Evolutionary conservation across 2,797 vertebrate species (phyloP).

Genomic region (Gallinago nigripennis): DNA sequence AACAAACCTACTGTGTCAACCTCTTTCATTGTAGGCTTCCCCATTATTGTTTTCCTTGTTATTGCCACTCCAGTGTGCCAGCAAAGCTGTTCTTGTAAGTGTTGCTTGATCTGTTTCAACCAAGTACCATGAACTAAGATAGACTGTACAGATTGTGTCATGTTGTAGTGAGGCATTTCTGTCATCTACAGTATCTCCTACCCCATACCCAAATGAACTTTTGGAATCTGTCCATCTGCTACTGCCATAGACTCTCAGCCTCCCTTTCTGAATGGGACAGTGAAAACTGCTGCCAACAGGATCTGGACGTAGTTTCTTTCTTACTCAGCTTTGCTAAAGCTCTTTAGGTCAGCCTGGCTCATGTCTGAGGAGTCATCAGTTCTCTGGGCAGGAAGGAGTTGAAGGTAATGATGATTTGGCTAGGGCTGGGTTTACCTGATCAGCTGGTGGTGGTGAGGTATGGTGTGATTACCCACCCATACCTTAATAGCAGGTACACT

Average conservation of each 20-base stretch:
- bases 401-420: not conserved
- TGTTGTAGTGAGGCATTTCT: not conserved
- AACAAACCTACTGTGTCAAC: not conserved
- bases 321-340: not conserved
- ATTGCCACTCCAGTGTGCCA: not conserved
- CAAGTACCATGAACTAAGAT: not conserved
- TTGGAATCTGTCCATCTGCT: not conserved
- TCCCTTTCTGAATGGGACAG: not conserved
- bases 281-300: not conserved
- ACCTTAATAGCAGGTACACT: not conserved
- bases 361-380: not conserved
- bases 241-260: not conserved
- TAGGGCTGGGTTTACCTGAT: not conserved
- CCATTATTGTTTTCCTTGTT: not conserved
- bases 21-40: not conserved
- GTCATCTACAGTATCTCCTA: not conserved
- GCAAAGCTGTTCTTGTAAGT: not conserved
- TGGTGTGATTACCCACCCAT: rapidly evolving
- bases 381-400: not conserved
- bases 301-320: not conserved
- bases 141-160: not conserved
- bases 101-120: not conserved
- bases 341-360: not conserved
- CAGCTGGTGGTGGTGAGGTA: not conserved
- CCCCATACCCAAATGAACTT: not conserved